These are phyloP conservation scores for Turnix velox DNA, from an alignment of 2,113 vertebrate species.

Conservation along the genomic window DNA sequence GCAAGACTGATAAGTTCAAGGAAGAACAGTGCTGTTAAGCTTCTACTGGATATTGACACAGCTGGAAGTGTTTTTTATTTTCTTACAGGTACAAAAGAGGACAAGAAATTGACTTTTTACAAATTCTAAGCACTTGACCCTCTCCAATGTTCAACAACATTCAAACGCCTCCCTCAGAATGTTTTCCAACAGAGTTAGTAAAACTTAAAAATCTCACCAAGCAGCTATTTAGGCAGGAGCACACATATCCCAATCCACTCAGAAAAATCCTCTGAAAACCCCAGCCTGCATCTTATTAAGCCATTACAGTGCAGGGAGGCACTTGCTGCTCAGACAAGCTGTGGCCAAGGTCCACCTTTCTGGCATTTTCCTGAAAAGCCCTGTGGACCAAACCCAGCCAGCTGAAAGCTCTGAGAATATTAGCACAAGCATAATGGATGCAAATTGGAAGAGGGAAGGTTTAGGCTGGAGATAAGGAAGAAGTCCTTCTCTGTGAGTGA, in stretches of 20 bases:
- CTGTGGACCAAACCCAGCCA: neutral
- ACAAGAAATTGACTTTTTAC: neutral
- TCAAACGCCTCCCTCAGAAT: neutral
- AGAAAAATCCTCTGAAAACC: neutral
- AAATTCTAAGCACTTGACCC: neutral
- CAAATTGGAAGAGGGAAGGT: no score
- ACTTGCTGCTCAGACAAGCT: neutral
- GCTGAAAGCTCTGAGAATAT: slow-evolving; percentile 54
- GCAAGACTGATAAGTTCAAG: neutral
- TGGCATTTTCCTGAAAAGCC: slow-evolving; percentile 5
- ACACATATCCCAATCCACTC: neutral
- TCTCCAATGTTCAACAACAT: neutral
- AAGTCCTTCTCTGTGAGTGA: no score
- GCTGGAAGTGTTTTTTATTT: neutral
- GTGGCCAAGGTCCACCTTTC: neutral
- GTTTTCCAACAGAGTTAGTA: neutral
- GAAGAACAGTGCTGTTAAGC: neutral
- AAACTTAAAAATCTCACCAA: neutral
- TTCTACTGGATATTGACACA: neutral
- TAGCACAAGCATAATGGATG: slow-evolving; percentile 27
- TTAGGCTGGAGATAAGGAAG: no score
- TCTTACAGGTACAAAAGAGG: neutral
- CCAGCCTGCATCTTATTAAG: neutral
- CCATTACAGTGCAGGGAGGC: neutral
- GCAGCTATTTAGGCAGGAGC: neutral